Base-by-base conservation (phyloP, 2,888 invertebrate genomes). In the Glyphotaelius pellucidus region DNA sequence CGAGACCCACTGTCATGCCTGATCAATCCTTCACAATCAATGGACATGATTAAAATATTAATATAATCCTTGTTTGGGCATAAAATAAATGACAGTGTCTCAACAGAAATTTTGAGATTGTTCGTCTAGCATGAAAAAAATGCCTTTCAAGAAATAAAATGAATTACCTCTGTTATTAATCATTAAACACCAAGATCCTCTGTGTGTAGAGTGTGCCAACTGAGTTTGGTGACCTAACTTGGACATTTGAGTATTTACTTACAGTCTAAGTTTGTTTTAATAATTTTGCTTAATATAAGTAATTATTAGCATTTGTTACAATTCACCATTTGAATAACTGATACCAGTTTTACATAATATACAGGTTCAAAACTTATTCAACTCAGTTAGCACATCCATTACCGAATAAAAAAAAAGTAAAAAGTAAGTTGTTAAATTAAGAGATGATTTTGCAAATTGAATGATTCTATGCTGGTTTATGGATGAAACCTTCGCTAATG, bases 401-500 rank as follows among this genome's bases (percentile, higher is more conserved):
- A 19, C 4, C 5, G 19, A 7, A 67, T n/a, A 1, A 25, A 67
- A 25, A 67, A 67, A 67, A 9, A 67, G 25, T 25, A n/a, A 1
- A 9, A 67, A 67, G 67, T 67, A 67, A n/a, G 25, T n/a, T 67
- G n/a, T 19, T 19, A 67, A 25, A 67, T 67, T 25, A n/a, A 67
- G 67, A 67, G 67, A 67, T 94, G 93, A 89, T 92, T 67, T 67
- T 67, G n/a, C 67, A 25, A 25, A 67, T 67, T 67, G 25, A 2
- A 67, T 94, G 5, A 31, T 93, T 94, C 95, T 94, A 95, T 92
- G 94, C 93, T 30, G 97, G 96, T 95, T 97, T 97, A 94, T 95
- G 96, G 93, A 98, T 97, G 94, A 97, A 97, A 52, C 98, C 98
- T 94, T 98, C 97, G 94, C 97, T 95, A 91, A 97, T 95, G 47